Conservation (phyloP, 1,140 invertebrate genomes). For the Caenorhabditis brenneri region DNA sequence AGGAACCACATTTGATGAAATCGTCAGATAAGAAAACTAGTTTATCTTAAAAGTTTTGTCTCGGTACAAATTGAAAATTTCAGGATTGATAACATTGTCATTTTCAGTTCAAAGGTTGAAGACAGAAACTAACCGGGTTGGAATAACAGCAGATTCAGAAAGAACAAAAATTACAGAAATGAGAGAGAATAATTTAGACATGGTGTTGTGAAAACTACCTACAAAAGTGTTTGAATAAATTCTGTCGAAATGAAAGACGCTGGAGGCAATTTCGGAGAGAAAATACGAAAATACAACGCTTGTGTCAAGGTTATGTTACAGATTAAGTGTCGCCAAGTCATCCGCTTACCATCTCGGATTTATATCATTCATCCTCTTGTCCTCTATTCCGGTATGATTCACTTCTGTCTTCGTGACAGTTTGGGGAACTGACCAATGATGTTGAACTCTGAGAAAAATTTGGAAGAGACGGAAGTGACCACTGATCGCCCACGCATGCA, state of each 20-base stretch:
- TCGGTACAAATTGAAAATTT: background rate
- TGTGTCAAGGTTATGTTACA: conserved; percentile 42
- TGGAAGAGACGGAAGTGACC: background rate
- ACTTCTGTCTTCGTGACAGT: background rate
- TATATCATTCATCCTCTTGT: conserved; percentile 38
- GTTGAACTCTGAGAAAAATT: background rate
- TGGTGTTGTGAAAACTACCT: background rate
- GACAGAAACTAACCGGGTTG: background rate
- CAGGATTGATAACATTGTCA: background rate
- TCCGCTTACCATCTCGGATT: conserved; percentile 39
- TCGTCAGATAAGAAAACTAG: conserved; percentile 11
- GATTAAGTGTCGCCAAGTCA: conserved; percentile 32
- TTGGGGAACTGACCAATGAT: conserved; percentile 14
- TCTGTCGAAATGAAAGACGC: background rate
- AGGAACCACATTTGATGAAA: background rate
- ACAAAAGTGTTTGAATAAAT: background rate
- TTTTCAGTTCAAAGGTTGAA: background rate
- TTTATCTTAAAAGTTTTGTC: background rate
- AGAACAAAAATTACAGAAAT: background rate
- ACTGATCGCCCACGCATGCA: background rate
- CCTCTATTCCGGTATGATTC: conserved; percentile 26
- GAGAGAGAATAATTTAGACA: background rate
- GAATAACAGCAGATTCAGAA: background rate
- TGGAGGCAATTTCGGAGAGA: conserved; percentile 2
- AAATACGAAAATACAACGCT: conserved; percentile 26